phyloP scores from a whole-genome alignment of 1,140 invertebrate genomes.

The Latrodectus geometricus region DNA sequence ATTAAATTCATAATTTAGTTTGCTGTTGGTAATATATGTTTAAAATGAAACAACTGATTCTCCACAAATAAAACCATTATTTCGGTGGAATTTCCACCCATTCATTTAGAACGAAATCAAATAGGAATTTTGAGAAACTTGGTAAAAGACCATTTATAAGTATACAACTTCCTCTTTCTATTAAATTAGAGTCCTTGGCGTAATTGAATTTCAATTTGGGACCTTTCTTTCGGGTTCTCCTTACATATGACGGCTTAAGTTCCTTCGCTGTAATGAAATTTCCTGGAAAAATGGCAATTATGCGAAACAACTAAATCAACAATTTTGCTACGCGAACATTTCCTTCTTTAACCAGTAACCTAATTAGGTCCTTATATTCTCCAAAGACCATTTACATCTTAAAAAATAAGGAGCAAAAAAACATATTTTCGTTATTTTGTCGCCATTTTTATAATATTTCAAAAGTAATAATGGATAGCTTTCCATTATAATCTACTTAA shows the following conservation, averaged over 20 bases:
- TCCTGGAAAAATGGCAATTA: not conserved
- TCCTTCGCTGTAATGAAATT: not conserved
- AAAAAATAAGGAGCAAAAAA: too few relatives aligned
- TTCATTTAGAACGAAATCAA: not conserved
- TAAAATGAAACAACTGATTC: too few relatives aligned
- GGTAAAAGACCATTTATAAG: not conserved
- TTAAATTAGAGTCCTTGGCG: not conserved
- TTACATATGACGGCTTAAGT: not conserved
- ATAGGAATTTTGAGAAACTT: not conserved
- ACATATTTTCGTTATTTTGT: too few relatives aligned
- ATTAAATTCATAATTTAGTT: too few relatives aligned
- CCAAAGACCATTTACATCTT: too few relatives aligned
- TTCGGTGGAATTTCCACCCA: not conserved
- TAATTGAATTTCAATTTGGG: not conserved
- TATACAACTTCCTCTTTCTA: not conserved
- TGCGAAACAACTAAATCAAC: not conserved
- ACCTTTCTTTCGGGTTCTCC: not conserved
- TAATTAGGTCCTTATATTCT: not conserved
- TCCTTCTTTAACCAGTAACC: not conserved
- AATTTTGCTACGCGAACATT: not conserved
- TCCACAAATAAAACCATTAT: too few relatives aligned
- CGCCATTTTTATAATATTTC: too few relatives aligned
- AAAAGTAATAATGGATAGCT: too few relatives aligned
- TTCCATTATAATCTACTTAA: too few relatives aligned
- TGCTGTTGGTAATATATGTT: too few relatives aligned